phyloP scores from a whole-genome alignment of 2,113 vertebrate species.

The Podocnemis expansa region DNA sequence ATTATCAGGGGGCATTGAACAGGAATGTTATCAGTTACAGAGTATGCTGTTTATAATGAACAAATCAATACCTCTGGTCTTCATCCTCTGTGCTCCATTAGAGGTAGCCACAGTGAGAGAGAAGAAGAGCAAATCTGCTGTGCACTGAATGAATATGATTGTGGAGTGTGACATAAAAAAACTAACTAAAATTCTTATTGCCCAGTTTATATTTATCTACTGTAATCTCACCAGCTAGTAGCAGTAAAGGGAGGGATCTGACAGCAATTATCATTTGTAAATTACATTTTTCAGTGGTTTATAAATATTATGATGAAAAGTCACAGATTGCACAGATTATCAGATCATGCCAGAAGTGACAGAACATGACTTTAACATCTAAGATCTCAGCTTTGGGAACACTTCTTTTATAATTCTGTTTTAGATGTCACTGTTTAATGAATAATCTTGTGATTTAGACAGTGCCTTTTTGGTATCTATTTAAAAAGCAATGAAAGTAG shows the following conservation, averaged over 20 bases:
- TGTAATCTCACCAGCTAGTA: neutral
- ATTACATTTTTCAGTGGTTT: rapidly evolving
- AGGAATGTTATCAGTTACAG: neutral
- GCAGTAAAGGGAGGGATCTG: neutral
- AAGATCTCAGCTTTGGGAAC: neutral
- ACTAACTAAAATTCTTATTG: neutral
- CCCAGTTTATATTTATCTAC: neutral
- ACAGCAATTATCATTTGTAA: neutral
- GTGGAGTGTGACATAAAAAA: neutral
- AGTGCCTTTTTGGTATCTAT: neutral
- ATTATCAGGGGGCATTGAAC: neutral
- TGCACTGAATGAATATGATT: neutral
- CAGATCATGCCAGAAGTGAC: neutral
- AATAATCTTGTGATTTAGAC: neutral
- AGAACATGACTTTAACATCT: neutral
- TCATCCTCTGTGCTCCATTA: neutral
- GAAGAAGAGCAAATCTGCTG: neutral
- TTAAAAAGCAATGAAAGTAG: neutral
- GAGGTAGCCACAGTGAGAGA: neutral
- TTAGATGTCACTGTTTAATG: neutral
- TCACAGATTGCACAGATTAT: neutral
- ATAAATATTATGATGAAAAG: neutral
- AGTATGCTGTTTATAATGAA: neutral
- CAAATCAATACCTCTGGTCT: neutral
- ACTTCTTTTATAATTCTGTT: neutral